phyloP scores from a whole-genome alignment of 1,140 invertebrate genomes.

The Drosophila willistoni region DNA sequence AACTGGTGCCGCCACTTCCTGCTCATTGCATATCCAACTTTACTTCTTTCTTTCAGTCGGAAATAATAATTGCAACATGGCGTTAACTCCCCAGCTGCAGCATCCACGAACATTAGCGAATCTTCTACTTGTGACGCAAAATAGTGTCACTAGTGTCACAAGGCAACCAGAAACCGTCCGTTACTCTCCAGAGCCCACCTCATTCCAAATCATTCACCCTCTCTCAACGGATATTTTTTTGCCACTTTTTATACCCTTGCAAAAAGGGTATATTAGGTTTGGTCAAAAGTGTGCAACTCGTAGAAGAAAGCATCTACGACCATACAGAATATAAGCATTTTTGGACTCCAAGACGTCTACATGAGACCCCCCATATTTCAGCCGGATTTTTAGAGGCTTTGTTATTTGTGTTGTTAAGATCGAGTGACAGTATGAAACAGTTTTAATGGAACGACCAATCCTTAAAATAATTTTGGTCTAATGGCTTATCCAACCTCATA shows the following conservation, averaged over 20 bases:
- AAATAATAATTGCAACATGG: slow-evolving; percentile 80
- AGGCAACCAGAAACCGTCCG: slow-evolving; percentile 23
- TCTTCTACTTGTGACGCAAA: slow-evolving; percentile 59
- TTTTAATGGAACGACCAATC: too few species aligned
- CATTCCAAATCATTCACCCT: background rate
- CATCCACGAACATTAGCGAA: slow-evolving; percentile 60
- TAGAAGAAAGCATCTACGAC: too few species aligned
- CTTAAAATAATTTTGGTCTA: too few species aligned
- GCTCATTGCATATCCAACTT: slow-evolving; percentile 73
- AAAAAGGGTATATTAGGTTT: too few species aligned
- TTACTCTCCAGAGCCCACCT: background rate
- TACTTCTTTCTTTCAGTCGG: slow-evolving; percentile 74
- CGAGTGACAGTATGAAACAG: too few species aligned
- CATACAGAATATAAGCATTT: too few species aligned
- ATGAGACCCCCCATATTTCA: too few species aligned
- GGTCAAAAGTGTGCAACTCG: too few species aligned
- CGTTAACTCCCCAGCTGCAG: slow-evolving; percentile 50
- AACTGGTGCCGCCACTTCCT: slow-evolving; percentile 46
- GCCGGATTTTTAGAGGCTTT: too few species aligned
- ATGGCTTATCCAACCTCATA: too few species aligned
- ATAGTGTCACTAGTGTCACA: slow-evolving; percentile 60
- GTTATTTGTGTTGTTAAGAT: too few species aligned
- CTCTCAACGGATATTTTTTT: slow-evolving; percentile 15
- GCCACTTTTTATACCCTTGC: slow-evolving; percentile 26
- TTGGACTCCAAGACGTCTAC: too few species aligned